Evolutionary conservation across 2,113 vertebrate genomes (phyloP), one percentile per base, ranked within the genome.

Genomic region (Drymodes brunneopygia): DNA sequence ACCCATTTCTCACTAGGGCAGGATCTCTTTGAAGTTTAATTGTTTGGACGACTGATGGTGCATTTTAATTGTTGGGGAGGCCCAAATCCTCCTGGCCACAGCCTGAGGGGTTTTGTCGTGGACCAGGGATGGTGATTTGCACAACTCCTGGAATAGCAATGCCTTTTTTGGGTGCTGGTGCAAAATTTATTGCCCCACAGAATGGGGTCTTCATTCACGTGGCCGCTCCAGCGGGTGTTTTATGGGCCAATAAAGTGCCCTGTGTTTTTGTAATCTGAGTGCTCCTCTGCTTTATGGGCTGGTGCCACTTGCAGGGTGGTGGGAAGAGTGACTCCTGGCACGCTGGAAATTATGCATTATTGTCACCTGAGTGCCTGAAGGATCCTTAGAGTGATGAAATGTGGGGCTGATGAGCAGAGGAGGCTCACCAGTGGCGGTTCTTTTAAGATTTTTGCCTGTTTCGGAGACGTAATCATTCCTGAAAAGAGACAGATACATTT

Each of bases 211-310:
- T 93, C 93, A 45, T 84, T 97, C 95, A 88, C 90, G 69, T 67
- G 86, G 86, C 70, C 0, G 12, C 93, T 93, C 94, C 57, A 24
- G 72, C 3, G 4, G 31, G 77, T 95, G 88, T 86, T 97, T 96
- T 96, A 96, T 92, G 78, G 80, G 67, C 82, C 86, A 93, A 81
- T 93, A 93, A 97, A 93, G 72, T 4, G 36, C 79, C 82, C 51
- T n/a, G 82, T 96, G 88, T 92, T 95, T 97, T 96, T 93, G 90
- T 94, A 88, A 92, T 93, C 86, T 78, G 71, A 58, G 67, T 93
- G 72, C 82, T 84, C 25, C 12, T 51, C 80, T 95, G 86, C 69
- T 97, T 96, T 96, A 96, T 84, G 93, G 50, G n/a, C 80, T 88
- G 82, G 4, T 92, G 82, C 67, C 75, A 83, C 64, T 75, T n/a